Evolutionary conservation across 2,113 vertebrate species (phyloP).

Genomic region (Passer montanus): DNA sequence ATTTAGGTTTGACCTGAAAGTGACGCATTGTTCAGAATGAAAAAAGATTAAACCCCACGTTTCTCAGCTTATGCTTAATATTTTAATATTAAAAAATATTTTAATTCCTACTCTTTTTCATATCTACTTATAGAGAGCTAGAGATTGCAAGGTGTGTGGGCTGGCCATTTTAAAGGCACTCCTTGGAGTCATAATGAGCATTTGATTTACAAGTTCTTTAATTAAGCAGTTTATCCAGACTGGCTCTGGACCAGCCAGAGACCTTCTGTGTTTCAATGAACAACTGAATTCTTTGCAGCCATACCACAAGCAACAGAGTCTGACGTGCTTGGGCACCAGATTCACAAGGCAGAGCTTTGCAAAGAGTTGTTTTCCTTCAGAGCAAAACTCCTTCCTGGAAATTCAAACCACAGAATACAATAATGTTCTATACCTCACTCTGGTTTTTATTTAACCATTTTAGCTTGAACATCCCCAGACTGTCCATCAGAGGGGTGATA

Average conservation of each 20-base stretch:
- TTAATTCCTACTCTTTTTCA: neutral
- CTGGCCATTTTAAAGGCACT: neutral
- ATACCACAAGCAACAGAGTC: neutral
- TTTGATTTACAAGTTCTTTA: neutral
- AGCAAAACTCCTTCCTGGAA: neutral
- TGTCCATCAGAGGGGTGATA: neutral
- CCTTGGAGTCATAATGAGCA: neutral
- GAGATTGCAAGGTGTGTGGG: neutral
- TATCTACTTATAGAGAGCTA: neutral
- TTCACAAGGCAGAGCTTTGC: neutral
- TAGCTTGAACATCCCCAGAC: neutral
- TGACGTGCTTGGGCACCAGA: neutral
- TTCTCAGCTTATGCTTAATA: neutral
- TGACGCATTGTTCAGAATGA: neutral
- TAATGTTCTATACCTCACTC: neutral
- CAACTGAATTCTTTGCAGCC: neutral
- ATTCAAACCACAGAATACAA: neutral
- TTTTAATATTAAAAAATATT: neutral
- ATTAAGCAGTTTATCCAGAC: neutral
- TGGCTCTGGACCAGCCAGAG: neutral
- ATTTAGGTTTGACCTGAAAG: neutral
- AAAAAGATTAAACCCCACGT: neutral
- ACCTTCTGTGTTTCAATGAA: neutral
- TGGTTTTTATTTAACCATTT: neutral
- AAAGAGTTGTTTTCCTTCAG: neutral